Evolutionary conservation across 1,140 invertebrate species (phyloP), one percentile per base, ranked within the genome.

Genomic region (Temnothorax curvispinosus): DNA sequence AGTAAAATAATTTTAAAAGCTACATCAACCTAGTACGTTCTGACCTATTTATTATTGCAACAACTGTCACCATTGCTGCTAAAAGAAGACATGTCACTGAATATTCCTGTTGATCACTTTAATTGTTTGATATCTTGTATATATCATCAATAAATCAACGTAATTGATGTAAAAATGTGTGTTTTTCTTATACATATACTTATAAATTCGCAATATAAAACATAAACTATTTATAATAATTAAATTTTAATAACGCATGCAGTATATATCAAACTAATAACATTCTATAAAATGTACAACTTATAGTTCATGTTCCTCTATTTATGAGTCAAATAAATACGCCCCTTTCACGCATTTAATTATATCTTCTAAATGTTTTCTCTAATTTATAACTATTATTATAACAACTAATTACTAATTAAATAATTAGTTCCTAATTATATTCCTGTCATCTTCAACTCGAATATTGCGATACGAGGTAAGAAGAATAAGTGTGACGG

Each of bases 81-180:
- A 41, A 58, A 47, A 71, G 9, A 78, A 35, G 7, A 27, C 27
- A 27, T 27, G 27, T 44, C 18, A 21, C 7, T 11, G 4, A 11
- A n/a, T 72, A 32, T 35, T 72, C 3, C 32, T 41, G n/a, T 54
- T 67, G 38, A 41, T 27, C 1, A 27, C 27, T 27, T 27, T 27
- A 27, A 27, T 27, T 27, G 27, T 21, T n/a, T 41, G 47, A 38
- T 21, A 0, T 56, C 18, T 69, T 72, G 0, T 82, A 21, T 56
- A 44, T 56, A 44, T 7, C 1, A 72, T 3, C 3, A 82, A 82
- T 82, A 82, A 72, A 82, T 82, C 15, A 44, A 27, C 27, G 27
- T 27, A 27, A 56, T 32, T 71, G 27, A 41, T n/a, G 3, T 47
- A 82, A 71, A 82, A 71, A 35, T 80, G 32, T 38, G 1, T 65